These are phyloP conservation scores for Aldabrachelys gigantea DNA, from an alignment of 2,113 vertebrate species.

Conservation along the genomic window DNA sequence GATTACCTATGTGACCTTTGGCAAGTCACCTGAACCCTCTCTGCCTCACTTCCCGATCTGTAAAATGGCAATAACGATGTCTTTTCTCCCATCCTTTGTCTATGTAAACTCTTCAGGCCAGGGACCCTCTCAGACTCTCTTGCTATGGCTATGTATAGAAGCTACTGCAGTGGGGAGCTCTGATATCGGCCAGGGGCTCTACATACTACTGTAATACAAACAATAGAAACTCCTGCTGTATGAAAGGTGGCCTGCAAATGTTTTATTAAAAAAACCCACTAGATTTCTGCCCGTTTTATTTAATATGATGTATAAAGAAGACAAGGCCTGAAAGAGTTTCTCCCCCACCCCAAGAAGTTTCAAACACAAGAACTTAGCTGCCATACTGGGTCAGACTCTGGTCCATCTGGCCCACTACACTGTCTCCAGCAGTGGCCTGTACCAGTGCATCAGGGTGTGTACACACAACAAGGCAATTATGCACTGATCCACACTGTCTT, in stretches of 20 bases:
- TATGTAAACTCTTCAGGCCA: not conserved
- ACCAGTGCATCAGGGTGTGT: not conserved
- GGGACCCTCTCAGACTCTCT: not conserved
- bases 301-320: not conserved
- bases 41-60: not conserved
- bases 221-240: not conserved
- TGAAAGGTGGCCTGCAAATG: accelerated
- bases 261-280: not conserved
- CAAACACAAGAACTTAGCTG: not conserved
- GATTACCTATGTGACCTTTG: not conserved
- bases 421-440: not conserved
- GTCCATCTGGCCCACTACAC: not conserved
- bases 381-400: not conserved
- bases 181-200: not conserved
- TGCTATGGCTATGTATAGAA: not conserved
- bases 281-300: accelerated
- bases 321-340: not conserved
- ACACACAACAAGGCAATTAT: not conserved
- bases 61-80: not conserved
- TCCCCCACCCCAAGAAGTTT: not conserved
- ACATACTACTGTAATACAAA: not conserved
- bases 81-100: not conserved
- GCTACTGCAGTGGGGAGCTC: not conserved
- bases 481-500: no score
- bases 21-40: not conserved